These are phyloP conservation scores for Agrochola circellaris DNA, from an alignment of 2,888 invertebrate species.

Conservation along the genomic window DNA sequence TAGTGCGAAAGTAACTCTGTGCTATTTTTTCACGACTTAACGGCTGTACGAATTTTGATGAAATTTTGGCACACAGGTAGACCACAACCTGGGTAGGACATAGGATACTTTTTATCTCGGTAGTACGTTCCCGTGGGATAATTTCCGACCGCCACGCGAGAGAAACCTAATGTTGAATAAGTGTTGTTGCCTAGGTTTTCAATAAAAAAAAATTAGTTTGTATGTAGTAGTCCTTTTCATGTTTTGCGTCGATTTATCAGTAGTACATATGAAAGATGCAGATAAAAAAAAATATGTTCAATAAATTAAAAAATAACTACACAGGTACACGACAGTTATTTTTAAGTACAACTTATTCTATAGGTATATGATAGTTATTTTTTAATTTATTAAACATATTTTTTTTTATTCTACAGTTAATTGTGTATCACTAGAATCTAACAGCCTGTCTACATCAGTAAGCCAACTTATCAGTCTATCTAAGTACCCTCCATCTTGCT, in stretches of 20 bases:
- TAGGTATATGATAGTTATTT: too few relatives aligned
- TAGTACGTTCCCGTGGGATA: too few relatives aligned
- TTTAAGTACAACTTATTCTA: too few relatives aligned
- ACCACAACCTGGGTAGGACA: too few relatives aligned
- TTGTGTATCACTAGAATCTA: slow-evolving; percentile 84
- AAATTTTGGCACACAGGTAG: too few relatives aligned
- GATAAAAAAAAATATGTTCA: slow-evolving; percentile 2
- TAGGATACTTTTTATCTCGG: too few relatives aligned
- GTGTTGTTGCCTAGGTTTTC: neutral
- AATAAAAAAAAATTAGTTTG: neutral
- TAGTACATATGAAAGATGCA: neutral
- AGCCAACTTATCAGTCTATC: slow-evolving; percentile 88
- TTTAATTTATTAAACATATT: too few relatives aligned
- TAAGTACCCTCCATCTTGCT: slow-evolving; percentile 88
- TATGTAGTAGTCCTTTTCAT: neutral
- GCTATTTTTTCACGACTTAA: too few relatives aligned
- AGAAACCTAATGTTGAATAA: neutral
- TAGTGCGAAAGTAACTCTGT: too few relatives aligned
- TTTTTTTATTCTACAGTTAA: slow-evolving; percentile 81
- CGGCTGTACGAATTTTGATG: too few relatives aligned
- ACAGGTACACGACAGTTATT: too few relatives aligned
- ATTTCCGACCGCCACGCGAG: too few relatives aligned
- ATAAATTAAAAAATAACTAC: slow-evolving; percentile 24
- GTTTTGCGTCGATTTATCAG: neutral
- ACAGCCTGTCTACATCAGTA: slow-evolving; percentile 86